Percentiles rank a stretch among this genome's conserved stretches.
phyloP scores from a whole-genome alignment of 1,140 invertebrate species.

The Drosophila biarmipes region DNA sequence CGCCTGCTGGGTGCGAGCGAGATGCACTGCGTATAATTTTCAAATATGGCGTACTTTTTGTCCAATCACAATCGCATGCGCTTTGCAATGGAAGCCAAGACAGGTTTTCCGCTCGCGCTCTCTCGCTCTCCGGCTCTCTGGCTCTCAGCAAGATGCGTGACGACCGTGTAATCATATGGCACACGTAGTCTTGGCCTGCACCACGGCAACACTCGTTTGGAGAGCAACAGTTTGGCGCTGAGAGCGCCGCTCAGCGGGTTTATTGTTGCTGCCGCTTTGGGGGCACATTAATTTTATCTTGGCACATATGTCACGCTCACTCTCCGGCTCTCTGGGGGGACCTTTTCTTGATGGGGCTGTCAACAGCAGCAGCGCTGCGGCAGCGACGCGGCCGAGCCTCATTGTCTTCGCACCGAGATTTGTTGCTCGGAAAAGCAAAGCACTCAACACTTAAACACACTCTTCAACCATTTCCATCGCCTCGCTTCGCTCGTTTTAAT shows the following conservation, averaged over 20 bases:
- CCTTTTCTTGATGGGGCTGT: constrained; percentile 45
- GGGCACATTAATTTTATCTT: constrained; percentile 76
- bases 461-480: constrained; percentile 64
- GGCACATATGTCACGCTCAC: constrained; percentile 75
- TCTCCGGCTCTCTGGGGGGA: constrained; percentile 28
- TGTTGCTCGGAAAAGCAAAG: constrained; percentile 63
- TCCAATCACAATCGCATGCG: constrained; percentile 84
- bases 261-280: constrained; percentile 5
- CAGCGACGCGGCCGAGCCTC: constrained; percentile 51
- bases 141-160: neutral
- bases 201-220: constrained; percentile 70
- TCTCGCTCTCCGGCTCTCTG: constrained; percentile 14
- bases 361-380: constrained; percentile 27
- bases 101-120: constrained; percentile 45
- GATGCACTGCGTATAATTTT: constrained; percentile 68
- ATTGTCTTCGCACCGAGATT: constrained; percentile 74
- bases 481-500: constrained; percentile 79
- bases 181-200: constrained; percentile 23
- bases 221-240: constrained; percentile 72
- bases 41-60: constrained; percentile 84
- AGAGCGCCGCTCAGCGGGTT: constrained; percentile 43
- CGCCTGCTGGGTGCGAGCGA: constrained; percentile 49
- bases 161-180: neutral
- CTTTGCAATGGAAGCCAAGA: constrained; percentile 67
- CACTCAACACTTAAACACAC: constrained; percentile 73